Conservation (phyloP, 92 coral and sea anemone genomes). For the Meandrina meandrites region DNA sequence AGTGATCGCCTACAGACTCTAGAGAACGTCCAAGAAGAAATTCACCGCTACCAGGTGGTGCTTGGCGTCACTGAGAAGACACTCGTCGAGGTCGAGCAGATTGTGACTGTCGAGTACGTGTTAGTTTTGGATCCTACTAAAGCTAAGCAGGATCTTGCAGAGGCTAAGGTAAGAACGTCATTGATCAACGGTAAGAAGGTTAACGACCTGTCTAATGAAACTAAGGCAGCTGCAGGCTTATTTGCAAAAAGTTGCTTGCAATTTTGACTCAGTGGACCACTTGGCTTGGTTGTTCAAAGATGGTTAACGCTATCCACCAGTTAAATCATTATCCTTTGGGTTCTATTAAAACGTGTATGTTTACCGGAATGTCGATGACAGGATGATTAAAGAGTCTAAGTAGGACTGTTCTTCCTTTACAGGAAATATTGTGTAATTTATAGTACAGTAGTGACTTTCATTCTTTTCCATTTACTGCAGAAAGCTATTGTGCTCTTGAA, state of each 20-base stretch:
- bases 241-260: too few species aligned
- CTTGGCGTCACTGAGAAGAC: constrained; percentile 67
- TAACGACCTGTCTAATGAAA: neutral
- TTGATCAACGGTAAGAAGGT: neutral
- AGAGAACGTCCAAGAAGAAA: constrained; percentile 71
- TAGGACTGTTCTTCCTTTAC: neutral
- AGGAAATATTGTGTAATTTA: neutral
- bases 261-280: neutral
- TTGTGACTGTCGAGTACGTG: constrained; percentile 66
- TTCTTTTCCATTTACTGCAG: constrained; percentile 32
- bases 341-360: too few species aligned
- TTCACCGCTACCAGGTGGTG: constrained; percentile 80
- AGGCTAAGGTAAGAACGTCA: constrained; percentile 67
- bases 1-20: constrained; percentile 62
- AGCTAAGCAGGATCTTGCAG: constrained; percentile 78
- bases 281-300: too few species aligned
- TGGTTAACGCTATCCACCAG: too few species aligned
- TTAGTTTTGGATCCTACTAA: constrained; percentile 67
- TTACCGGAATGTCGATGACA: too few species aligned
- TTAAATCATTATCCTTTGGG: too few species aligned
- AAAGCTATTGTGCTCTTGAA: constrained; percentile 71
- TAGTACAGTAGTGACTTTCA: neutral
- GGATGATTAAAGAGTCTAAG: too few species aligned
- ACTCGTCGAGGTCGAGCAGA: constrained; percentile 67
- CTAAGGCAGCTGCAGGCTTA: neutral